Conservation (phyloP, 2,888 invertebrate species). For the Cynaeus angustus region DNA sequence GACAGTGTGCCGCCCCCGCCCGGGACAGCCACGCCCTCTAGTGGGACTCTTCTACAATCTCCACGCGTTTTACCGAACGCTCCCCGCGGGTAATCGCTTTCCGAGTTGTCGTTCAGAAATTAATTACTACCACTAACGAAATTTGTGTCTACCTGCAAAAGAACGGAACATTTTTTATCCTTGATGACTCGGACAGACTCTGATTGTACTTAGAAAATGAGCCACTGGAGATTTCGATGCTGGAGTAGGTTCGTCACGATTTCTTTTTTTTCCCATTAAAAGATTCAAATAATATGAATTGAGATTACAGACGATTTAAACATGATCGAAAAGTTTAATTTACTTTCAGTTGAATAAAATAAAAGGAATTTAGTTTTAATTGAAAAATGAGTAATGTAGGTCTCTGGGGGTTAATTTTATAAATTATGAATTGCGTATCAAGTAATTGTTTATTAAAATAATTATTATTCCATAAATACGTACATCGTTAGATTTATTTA, state of each 20-base stretch:
- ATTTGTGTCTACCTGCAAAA: conserved; percentile 61
- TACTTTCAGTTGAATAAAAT: neutral
- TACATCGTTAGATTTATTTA: no score
- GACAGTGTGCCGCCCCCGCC: conserved; percentile 79
- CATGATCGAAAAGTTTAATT: no score
- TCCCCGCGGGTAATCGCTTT: conserved; percentile 66
- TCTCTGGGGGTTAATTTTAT: no score
- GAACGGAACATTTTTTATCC: conserved; percentile 50
- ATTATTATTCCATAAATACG: no score
- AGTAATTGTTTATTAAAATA: no score
- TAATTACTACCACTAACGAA: conserved; percentile 67
- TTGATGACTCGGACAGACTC: conserved; percentile 34
- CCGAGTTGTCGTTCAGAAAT: conserved; percentile 69
- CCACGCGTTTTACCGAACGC: conserved; percentile 52
- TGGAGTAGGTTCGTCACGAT: neutral
- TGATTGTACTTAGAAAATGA: conserved; percentile 29
- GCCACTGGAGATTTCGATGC: conserved; percentile 35
- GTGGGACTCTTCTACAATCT: conserved; percentile 50
- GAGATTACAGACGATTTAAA: no score
- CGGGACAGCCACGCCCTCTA: conserved; percentile 64
- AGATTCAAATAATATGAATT: neutral
- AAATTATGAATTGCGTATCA: no score
- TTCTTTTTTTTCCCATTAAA: no score
- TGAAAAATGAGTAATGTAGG: neutral
- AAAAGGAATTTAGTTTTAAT: neutral